phyloP scores from a whole-genome alignment of 2,888 invertebrate genomes.

The Acheta domesticus region DNA sequence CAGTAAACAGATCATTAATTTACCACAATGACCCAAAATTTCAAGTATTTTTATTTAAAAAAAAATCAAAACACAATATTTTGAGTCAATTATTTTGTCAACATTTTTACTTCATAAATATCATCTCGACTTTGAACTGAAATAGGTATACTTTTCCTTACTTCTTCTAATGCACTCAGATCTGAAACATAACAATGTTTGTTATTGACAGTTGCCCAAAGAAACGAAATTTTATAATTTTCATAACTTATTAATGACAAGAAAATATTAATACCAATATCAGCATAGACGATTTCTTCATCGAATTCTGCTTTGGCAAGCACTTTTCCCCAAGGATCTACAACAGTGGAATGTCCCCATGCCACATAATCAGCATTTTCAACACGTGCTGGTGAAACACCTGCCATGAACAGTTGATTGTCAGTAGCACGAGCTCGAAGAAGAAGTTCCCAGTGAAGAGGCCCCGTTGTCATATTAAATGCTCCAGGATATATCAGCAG shows the following conservation, averaged over 20 bases:
- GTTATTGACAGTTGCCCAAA: not conserved
- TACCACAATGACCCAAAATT: too few relatives aligned
- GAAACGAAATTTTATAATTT: constrained; percentile 57
- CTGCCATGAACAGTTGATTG: constrained; percentile 83
- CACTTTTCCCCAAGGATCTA: constrained; percentile 81
- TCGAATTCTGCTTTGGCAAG: constrained; percentile 64
- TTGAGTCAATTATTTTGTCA: too few relatives aligned
- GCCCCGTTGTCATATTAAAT: constrained; percentile 95
- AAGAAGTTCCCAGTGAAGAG: constrained; percentile 86
- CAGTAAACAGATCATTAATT: too few relatives aligned
- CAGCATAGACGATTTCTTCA: constrained; percentile 68
- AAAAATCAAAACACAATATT: too few relatives aligned
- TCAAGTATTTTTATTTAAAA: too few relatives aligned
- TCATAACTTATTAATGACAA: constrained; percentile 58
- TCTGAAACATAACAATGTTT: constrained; percentile 56
- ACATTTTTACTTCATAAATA: constrained; percentile 56
- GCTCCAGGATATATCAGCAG: constrained; percentile 89
- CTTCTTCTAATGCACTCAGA: constrained; percentile 66
- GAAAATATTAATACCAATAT: constrained; percentile 61
- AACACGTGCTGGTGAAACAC: constrained; percentile 80
- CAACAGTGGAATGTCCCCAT: constrained; percentile 82
- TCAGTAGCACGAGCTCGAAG: constrained; percentile 79
- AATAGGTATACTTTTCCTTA: constrained; percentile 81
- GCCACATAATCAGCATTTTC: constrained; percentile 70
- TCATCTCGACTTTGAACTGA: constrained; percentile 69